Conservation (phyloP, 2,888 invertebrate species). For the Acrocera orbiculus region DNA sequence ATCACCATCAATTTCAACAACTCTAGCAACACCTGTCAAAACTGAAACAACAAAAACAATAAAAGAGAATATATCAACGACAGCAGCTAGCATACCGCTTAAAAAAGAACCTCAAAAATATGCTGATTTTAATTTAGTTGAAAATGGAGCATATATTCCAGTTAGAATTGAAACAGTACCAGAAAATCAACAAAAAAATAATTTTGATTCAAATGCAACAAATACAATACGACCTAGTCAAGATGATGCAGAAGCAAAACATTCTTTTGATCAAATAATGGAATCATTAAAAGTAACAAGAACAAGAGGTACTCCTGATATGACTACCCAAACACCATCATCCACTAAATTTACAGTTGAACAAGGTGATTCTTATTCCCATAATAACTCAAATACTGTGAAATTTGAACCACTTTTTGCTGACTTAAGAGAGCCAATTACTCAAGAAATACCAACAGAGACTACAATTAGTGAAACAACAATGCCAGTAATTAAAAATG, state of each 20-base stretch:
- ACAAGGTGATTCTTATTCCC: too few species aligned
- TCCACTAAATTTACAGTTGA: too few species aligned
- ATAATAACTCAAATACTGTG: slow-evolving; percentile 14
- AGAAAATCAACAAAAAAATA: too few species aligned
- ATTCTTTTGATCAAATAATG: slow-evolving; percentile 26
- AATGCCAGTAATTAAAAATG: neutral
- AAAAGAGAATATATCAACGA: slow-evolving; percentile 11
- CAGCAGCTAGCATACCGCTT: slow-evolving; percentile 10
- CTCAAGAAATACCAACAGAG: slow-evolving; percentile 17
- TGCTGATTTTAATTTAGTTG: too few species aligned
- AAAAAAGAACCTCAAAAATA: slow-evolving; percentile 11
- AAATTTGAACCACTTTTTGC: slow-evolving; percentile 20
- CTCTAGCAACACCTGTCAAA: slow-evolving; percentile 17
- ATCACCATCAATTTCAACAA: slow-evolving; percentile 7
- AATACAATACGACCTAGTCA: slow-evolving; percentile 3
- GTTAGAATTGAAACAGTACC: too few species aligned
- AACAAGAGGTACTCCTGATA: neutral
- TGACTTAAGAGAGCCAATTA: slow-evolving; percentile 19
- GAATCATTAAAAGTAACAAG: slow-evolving; percentile 20
- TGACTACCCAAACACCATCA: neutral
- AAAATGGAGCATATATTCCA: too few species aligned
- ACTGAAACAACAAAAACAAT: slow-evolving; percentile 17
- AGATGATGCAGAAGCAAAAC: slow-evolving; percentile 19
- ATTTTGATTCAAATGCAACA: too few species aligned
- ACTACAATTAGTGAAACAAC: neutral